Base-by-base conservation (phyloP, 2,888 invertebrate genomes). In the Leptinotarsa haldemani region DNA sequence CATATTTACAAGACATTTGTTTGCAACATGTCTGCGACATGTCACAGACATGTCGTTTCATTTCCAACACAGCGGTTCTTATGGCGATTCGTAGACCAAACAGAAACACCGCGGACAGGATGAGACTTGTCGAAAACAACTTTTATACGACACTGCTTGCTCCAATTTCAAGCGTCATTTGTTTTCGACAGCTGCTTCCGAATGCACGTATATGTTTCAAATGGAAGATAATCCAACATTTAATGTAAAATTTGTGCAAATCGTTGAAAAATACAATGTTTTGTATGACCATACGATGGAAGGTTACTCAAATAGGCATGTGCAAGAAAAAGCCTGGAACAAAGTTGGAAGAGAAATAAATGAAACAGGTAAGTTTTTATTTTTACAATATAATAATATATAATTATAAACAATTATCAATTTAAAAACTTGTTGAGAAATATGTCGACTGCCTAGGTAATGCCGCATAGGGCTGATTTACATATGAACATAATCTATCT, bases 261-360 rank as follows among this genome's bases (percentile, higher is more conserved):
- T 65, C 15, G 48, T 65, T 18, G 65, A 65, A 47, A 30, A 65
- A 47, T 65, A 46, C 40, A 13, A 13, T 47, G 48, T 65, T 46
- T 30, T 65, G 47, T 65, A 48, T 30, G 65, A 65, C 46, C 18
- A 65, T 48, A 48, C 18, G 9, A 48, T 47, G 13, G 65, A 65
- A 20, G 20, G 48, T 47, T 65, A 65, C 18, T 65, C 65, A 15
- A 65, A 65, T 48, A 46, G 65, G 47, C 40, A 65, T 46, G 18
- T 47, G 47, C 65, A 9, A 16, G 13, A 65, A 20, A 65, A 20
- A 48, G 18, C 65, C 13, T 65, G 47, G 47, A 65, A 65, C 40
- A 18, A 46, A 18, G 48, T 48, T 20, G 65, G 22, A 15, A 65
- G n/a, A 40, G 65, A 65, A 40, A 46, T 65, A 22, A 65, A 65